Evolutionary conservation across 2,888 invertebrate species (phyloP).

Genomic region (Pterostichus niger): DNA sequence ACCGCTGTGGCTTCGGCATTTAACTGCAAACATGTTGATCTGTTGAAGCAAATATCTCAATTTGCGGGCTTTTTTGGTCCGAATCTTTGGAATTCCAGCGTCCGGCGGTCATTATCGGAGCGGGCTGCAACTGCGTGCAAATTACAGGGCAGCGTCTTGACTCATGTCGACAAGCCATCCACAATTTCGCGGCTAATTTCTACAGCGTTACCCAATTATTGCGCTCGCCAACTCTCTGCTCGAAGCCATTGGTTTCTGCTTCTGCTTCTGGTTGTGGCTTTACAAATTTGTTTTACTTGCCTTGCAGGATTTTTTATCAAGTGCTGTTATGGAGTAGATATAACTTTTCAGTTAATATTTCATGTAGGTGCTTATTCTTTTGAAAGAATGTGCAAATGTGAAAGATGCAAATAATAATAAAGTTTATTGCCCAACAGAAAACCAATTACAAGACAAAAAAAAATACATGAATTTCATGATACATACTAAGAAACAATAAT

Average conservation of each 20-base stretch:
- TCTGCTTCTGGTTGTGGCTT: no score
- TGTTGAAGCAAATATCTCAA: constrained; percentile 50
- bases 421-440: no score
- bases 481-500: no score
- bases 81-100: constrained; percentile 59
- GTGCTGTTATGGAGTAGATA: not conserved
- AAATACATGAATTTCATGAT: no score
- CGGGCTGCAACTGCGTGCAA: constrained; percentile 54
- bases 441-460: no score
- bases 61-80: constrained; percentile 56
- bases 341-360: not conserved
- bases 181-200: constrained; percentile 59
- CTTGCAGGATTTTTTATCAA: not conserved
- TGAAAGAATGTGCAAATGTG: no score
- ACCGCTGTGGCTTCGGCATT: constrained; percentile 5
- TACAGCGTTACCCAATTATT: constrained; percentile 57
- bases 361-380: not conserved
- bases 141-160: constrained; percentile 53
- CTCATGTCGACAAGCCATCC: constrained; percentile 38
- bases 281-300: not conserved
- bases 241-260: no score
- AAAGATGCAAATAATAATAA: no score
- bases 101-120: constrained; percentile 52
- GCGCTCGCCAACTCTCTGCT: not conserved
- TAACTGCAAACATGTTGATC: constrained; percentile 2